Base-by-base conservation (phyloP, 2,888 invertebrate genomes). In the Eupithecia centaureata region DNA sequence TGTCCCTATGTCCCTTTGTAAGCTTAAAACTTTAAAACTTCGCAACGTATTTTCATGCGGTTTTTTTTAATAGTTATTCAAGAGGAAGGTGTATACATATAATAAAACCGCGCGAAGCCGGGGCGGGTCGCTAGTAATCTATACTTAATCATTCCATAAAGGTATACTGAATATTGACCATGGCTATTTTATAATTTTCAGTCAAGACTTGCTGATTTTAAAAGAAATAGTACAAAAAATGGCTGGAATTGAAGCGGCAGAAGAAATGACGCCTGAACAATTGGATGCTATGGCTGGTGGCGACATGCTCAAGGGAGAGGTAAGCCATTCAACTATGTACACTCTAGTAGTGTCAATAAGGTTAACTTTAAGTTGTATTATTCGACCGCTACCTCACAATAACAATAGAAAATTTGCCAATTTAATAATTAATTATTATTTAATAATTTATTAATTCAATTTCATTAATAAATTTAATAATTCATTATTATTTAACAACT, bases 201-300 rank as follows among this genome's bases (percentile, higher is more conserved):
- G 97, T 91, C 95, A 96, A 94, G 99, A 99, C 91, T 94, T 98
- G 78, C 92, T 99, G 33, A 97, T 99, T 76, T 93, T 99, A 65
- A 98, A 99, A 86, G 99, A 99, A 93, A 97, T 99, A 76, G 98
- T 99, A 54, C 98, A 99, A 91, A 99, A 99, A 94, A 99, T 99
- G 99, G 98, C 99, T 0, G 99, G 99, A 1, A 98, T 99, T 65
- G 99, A 99, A 91, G 97, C 99, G 0, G 97, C 97, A 0, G 98
- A 99, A 86, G 99, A 99, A 90, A 96, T 99, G 94, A 99, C 99
- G 0, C 94, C 96, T 27, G 99, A 99, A 81, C 99, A 99, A 84
- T 90, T 99, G 64, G 98, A 98, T 83, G 99, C 99, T 0, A 97
- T 99, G 96, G 96, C 97, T 64, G 99, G 99, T 10, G 99, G 99